phyloP scores from a whole-genome alignment of 2,888 invertebrate species.

The Hedya salicella region DNA sequence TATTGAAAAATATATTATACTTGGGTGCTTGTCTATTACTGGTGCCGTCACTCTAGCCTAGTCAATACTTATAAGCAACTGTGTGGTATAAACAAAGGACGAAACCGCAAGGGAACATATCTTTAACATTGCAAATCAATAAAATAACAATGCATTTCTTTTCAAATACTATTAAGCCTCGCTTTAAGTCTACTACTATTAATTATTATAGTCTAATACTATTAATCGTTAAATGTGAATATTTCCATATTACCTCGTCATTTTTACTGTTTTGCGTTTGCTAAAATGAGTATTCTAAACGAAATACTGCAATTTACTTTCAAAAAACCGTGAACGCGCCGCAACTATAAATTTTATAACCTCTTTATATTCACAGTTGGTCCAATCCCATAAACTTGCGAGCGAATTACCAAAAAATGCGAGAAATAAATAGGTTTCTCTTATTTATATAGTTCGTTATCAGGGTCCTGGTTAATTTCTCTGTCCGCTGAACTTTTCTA shows the following conservation, averaged over 20 bases:
- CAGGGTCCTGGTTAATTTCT: slow-evolving; percentile 50
- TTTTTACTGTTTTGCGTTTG: background rate
- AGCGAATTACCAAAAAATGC: background rate
- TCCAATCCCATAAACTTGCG: slow-evolving; percentile 2
- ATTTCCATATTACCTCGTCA: background rate
- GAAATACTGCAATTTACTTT: background rate
- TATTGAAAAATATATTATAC: no score
- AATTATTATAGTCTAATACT: no score
- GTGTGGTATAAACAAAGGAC: no score
- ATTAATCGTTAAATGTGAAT: no score
- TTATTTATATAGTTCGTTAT: slow-evolving; percentile 31
- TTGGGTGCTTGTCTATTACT: no score
- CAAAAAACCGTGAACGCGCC: background rate
- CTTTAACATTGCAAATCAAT: no score
- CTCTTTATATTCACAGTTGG: slow-evolving; percentile 21
- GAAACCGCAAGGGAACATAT: no score
- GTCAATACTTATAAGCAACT: no score
- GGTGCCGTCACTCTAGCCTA: no score
- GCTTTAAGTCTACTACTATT: no score
- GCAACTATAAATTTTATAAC: slow-evolving; percentile 12
- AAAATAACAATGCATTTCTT: no score
- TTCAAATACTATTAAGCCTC: no score
- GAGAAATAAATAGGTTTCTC: slow-evolving; percentile 15
- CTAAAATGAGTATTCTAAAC: background rate
- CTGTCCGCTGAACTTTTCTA: slow-evolving; percentile 60